These are phyloP conservation scores for Acanthis flammea DNA, from an alignment of 2,797 vertebrate genomes.

Conservation along the genomic window DNA sequence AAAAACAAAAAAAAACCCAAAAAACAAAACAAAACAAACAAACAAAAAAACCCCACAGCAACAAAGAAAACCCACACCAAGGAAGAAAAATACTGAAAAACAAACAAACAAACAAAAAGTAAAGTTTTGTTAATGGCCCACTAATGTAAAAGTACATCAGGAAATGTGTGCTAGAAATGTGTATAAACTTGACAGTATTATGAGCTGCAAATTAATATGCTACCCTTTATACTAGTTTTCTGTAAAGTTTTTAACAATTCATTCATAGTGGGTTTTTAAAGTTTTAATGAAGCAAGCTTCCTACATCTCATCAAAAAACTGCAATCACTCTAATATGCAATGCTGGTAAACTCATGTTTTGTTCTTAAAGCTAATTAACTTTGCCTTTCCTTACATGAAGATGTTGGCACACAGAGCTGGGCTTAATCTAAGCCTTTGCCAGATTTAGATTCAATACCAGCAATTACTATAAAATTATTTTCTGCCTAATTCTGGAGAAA, in stretches of 20 bases:
- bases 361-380: not conserved
- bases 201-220: not conserved
- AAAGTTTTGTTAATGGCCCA: not conserved
- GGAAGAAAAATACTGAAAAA: no score
- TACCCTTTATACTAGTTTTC: not conserved
- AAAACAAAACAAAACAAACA: not conserved
- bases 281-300: not conserved
- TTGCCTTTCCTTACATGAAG: not conserved
- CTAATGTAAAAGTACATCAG: not conserved
- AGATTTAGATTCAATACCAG: not conserved
- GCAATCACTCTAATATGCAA: not conserved
- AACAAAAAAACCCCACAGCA: no score
- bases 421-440: not conserved
- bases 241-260: not conserved
- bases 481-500: not conserved
- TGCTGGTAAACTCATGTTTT: not conserved
- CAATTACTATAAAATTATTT: not conserved
- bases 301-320: not conserved
- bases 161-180: not conserved
- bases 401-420: not conserved
- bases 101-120: not conserved
- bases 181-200: not conserved
- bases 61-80: no score
- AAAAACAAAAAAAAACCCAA: not conserved
- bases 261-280: not conserved